phyloP scores from a whole-genome alignment of 2,113 vertebrate genomes.

The Sphyrna mokarran region DNA sequence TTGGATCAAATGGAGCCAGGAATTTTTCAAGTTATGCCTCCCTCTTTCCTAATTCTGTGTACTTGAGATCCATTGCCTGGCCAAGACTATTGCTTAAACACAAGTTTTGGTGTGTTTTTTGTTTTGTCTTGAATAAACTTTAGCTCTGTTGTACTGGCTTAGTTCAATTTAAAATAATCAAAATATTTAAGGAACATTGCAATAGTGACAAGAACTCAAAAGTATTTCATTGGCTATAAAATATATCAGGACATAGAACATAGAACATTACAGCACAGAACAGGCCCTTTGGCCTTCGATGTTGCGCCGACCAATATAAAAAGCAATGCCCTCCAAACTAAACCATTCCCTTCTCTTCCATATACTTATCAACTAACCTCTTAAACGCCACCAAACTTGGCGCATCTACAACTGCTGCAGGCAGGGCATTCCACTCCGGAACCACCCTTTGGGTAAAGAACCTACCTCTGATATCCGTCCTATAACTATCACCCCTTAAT shows the following conservation, averaged over 20 bases:
- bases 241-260: not conserved
- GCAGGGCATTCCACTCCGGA: no score
- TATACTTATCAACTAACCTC: no score
- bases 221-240: not conserved
- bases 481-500: no score
- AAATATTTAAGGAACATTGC: not conserved
- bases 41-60: not conserved
- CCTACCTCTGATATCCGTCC: no score
- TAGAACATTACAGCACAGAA: no score
- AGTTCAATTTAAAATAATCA: not conserved
- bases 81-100: not conserved
- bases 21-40: not conserved
- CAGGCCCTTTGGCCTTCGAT: no score
- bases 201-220: not conserved
- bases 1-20: not conserved
- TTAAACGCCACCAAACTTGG: no score
- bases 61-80: not conserved
- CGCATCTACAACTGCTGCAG: no score
- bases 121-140: not conserved
- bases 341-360: no score
- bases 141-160: not conserved
- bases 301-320: no score
- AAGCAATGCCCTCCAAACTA: no score
- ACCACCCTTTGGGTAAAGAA: no score
- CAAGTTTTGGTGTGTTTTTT: not conserved